These are phyloP conservation scores for Polydrusus pterygomalis DNA, from an alignment of 2,888 invertebrate genomes.

Conservation along the genomic window DNA sequence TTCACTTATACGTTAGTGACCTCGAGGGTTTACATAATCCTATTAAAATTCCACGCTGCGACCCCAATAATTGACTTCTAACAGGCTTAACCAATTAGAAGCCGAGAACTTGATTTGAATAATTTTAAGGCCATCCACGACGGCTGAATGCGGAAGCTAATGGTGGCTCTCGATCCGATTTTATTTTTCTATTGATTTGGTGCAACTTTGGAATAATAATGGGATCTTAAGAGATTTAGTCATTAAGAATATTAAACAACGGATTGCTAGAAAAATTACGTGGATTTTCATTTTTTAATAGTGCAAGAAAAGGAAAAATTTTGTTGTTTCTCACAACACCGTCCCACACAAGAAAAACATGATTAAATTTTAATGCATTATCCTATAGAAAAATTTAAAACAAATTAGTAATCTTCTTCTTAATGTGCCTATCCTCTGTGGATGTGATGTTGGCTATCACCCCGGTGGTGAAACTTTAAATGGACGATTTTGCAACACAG, in stretches of 20 bases:
- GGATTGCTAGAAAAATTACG: neutral
- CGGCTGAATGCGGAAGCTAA: slow-evolving; percentile 33
- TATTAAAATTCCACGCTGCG: slow-evolving; percentile 45
- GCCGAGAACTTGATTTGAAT: slow-evolving; percentile 51
- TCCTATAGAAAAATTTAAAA: too few species aligned
- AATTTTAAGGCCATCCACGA: slow-evolving; percentile 44
- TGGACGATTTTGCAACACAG: too few species aligned
- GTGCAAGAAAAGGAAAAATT: too few species aligned
- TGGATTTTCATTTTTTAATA: too few species aligned
- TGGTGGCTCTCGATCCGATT: slow-evolving; percentile 39
- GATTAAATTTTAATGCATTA: too few species aligned
- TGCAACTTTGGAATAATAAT: slow-evolving; percentile 33
- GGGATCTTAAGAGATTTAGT: neutral
- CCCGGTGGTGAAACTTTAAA: too few species aligned
- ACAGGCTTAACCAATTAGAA: slow-evolving; percentile 54
- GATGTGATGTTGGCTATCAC: too few species aligned
- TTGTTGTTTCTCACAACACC: too few species aligned
- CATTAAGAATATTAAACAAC: neutral
- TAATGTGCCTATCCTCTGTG: too few species aligned
- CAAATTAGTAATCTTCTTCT: too few species aligned
- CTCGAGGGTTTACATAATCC: slow-evolving; percentile 35
- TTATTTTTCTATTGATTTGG: slow-evolving; percentile 45
- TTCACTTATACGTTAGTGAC: slow-evolving; percentile 31
- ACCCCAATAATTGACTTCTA: slow-evolving; percentile 53
- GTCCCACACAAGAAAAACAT: too few species aligned